phyloP scores from a whole-genome alignment of 2,797 vertebrate species.

The Chelon auratus region DNA sequence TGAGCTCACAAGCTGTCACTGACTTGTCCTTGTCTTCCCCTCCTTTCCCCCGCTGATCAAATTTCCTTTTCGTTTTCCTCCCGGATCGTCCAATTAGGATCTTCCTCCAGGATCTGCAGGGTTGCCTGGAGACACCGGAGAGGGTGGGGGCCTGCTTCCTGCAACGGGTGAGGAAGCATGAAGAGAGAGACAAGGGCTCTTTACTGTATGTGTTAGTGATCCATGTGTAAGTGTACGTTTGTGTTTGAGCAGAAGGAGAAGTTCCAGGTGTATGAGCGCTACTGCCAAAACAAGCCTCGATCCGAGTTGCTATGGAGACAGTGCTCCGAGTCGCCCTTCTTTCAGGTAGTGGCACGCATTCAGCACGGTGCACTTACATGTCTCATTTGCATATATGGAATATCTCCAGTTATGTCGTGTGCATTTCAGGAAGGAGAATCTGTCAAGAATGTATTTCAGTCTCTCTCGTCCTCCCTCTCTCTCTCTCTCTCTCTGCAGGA shows the following conservation, averaged over 20 bases:
- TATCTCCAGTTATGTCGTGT: background rate
- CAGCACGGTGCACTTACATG: background rate
- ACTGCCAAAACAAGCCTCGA: conserved; percentile 97
- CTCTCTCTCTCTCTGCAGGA: conserved; percentile 82
- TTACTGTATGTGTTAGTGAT: background rate
- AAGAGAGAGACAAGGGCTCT: background rate
- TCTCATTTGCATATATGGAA: background rate
- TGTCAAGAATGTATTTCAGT: background rate
- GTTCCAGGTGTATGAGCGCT: conserved; percentile 97
- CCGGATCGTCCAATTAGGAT: conserved; percentile 81
- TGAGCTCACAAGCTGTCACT: conserved; percentile 39
- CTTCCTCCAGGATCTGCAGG: conserved; percentile 93
- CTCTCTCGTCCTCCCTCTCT: conserved; percentile 20
- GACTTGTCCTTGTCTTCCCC: conserved; percentile 14
- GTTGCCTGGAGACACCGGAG: conserved; percentile 90
- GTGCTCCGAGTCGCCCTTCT: conserved; percentile 92
- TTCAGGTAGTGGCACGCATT: conserved; percentile 86
- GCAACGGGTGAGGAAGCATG: conserved; percentile 86
- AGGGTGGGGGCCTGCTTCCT: conserved; percentile 93
- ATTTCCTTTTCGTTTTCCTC: conserved; percentile 36
- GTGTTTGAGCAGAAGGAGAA: conserved; percentile 87
- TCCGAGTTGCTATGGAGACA: conserved; percentile 95
- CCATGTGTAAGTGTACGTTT: conserved; percentile 24
- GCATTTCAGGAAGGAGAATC: background rate
- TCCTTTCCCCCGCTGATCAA: conserved; percentile 24